These are phyloP conservation scores for Acanthornis magna DNA, from an alignment of 2,797 vertebrate genomes.

Conservation along the genomic window DNA sequence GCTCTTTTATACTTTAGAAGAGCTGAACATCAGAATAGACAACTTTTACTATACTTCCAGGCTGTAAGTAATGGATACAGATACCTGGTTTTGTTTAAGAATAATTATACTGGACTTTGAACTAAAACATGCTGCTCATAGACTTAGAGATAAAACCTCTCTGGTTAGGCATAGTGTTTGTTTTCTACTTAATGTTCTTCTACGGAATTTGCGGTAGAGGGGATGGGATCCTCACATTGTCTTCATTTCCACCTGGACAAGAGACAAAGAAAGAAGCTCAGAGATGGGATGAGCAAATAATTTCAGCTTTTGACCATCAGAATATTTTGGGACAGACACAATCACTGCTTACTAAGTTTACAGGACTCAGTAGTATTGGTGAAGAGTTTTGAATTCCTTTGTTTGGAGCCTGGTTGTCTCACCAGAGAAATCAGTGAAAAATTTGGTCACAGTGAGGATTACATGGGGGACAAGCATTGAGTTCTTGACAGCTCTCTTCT, in stretches of 20 bases:
- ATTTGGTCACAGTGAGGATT: neutral
- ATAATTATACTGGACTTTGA: neutral
- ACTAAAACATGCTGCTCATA: neutral
- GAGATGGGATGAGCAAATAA: neutral
- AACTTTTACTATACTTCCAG: neutral
- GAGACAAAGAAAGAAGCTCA: neutral
- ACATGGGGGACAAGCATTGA: neutral
- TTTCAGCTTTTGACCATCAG: neutral
- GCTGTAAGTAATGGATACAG: neutral
- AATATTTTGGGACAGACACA: neutral
- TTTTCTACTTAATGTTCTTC: neutral
- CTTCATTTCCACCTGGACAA: neutral
- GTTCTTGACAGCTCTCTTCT: neutral
- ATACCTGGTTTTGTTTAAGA: fast-evolving
- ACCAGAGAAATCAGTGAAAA: neutral
- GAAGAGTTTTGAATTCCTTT: neutral
- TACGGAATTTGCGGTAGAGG: neutral
- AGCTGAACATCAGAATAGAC: neutral
- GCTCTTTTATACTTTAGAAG: neutral
- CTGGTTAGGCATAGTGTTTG: neutral
- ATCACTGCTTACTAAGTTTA: neutral
- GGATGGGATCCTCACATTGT: neutral
- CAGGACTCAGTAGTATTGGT: fast-evolving
- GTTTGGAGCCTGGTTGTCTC: neutral
- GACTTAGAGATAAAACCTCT: neutral